Base-by-base conservation (phyloP, 2,888 invertebrate species). In the Polia nebulosa region DNA sequence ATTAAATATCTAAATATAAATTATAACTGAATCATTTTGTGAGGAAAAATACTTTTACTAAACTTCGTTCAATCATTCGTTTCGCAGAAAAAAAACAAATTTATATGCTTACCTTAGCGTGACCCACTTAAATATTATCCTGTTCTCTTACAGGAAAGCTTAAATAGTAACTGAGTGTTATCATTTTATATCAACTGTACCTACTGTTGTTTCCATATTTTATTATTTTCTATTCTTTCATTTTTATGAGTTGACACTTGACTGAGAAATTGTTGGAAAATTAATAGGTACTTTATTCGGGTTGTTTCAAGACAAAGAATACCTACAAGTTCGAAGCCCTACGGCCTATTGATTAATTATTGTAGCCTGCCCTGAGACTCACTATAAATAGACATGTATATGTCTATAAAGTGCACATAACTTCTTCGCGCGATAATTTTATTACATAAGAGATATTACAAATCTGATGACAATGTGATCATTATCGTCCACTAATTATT, bases 111-210 rank as follows among this genome's bases (percentile, higher is more conserved):
- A 45, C 8, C 51, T 51, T 34, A 17, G 29, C 56, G 41, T 77
- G 72, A 58, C 72, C 76, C 6, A 76, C 34, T 72, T 76, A 20
- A 53, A 36, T 58, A 47, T 68, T 72, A 13, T 72, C 69, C 76
- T 72, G 68, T 71, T 58, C 72, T 58, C 41, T 36, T 32, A 61
- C 78, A 78, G 78, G 67, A 73, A 78, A 73, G 58, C 72, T 58
- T 34, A 53, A 67, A 76, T 58, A 72, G 41, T 34, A 58, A 44
- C 47, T 29, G 20, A 39, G 39, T 75, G 11, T 39, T 51, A 53
- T 39, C 36, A 32, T 39, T 5, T 34, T 29, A 29, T 3, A n/a
- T n/a, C n/a, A n/a, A n/a, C n/a, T n/a, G n/a, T n/a, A n/a, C n/a
- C 1, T 15, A 27, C 44, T 34, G 32, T 52, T 47, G 34, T 44